Evolutionary conservation across 1,140 invertebrate species (phyloP), one percentile per base, ranked within the genome.

Genomic region (Pseudomyrmex concolor): DNA sequence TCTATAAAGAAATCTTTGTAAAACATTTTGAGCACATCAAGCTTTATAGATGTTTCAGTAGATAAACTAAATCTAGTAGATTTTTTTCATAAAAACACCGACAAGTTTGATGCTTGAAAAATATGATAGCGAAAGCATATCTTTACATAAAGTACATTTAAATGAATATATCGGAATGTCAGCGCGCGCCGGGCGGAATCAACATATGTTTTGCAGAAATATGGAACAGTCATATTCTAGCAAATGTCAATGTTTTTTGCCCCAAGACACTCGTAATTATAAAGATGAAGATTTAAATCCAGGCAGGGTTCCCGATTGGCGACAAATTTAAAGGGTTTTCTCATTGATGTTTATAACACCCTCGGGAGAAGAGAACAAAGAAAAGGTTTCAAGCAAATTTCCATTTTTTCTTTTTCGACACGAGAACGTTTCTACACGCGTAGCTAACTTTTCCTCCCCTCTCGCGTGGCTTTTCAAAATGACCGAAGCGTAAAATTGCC

Each of bases 401-500:
- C 50, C 67, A 81, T 84, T 86, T 87, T 84, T 74, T 85, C 82
- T 77, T 86, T 76, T 59, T 80, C 85, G 59, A 62, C 22, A 25
- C 17, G 43, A 78, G 50, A 51, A 51, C 50, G 10, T 59, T 62
- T 59, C 66, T 57, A 10, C 62, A 54, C 71, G 62, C 63, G 43
- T 60, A 73, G 43, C 34, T 17, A 59, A 54, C 34, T 74, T 84
- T 22, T n/a, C n/a, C 19, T 60, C 2, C 34, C 34, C 22, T 68
- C 25, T 66, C 22, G 43, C 63, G 73, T 68, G 55, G 48, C 84
- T 88, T 91, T 92, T 87, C 62, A 73, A 84, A 84, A 85, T 85
- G 85, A 82, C 77, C 74, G 76, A 81, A 91, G 89, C 90, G 90
- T 91, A 91, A 92, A 92, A 92, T 92, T 92, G 88, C 89, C 62